Evolutionary conservation across 2,113 vertebrate genomes (phyloP).

Genomic region (Rhinopomastus cyanomelas): DNA sequence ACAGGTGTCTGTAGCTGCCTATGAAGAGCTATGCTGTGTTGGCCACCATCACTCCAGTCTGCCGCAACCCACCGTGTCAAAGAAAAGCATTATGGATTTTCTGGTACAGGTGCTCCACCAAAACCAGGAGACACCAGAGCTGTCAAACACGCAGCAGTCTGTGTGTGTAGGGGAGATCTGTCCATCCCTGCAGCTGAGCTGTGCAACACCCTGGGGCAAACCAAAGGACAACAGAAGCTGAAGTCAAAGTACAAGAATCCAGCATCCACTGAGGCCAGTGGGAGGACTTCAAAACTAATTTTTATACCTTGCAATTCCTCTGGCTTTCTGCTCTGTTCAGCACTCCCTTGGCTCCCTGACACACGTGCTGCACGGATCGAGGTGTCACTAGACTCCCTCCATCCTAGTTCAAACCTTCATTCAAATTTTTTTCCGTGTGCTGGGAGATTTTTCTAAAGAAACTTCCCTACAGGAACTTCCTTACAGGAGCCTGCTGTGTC

Average conservation of each 20-base stretch:
- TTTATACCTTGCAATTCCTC: not conserved
- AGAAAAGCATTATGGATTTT: not conserved
- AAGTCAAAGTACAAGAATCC: not conserved
- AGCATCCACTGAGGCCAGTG: not conserved
- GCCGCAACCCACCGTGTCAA: fast-evolving
- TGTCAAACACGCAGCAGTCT: not conserved
- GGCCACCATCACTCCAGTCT: not conserved
- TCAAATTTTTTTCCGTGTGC: not conserved
- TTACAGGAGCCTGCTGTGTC: not conserved
- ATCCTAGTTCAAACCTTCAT: not conserved
- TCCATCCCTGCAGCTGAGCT: not conserved
- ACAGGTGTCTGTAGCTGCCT: not conserved
- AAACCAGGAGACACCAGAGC: not conserved
- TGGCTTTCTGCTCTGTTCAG: not conserved
- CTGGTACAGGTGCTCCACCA: not conserved
- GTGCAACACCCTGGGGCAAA: not conserved
- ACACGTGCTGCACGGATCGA: fast-evolving
- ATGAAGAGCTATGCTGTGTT: fast-evolving
- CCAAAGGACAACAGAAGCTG: not conserved
- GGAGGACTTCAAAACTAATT: not conserved
- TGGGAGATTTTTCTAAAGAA: not conserved
- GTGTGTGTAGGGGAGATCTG: not conserved
- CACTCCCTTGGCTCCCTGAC: not conserved
- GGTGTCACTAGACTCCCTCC: not conserved
- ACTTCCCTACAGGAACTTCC: not conserved